These are phyloP conservation scores for Oxygymnocypris stewartii DNA, from an alignment of 2,113 vertebrate genomes.

Conservation along the genomic window DNA sequence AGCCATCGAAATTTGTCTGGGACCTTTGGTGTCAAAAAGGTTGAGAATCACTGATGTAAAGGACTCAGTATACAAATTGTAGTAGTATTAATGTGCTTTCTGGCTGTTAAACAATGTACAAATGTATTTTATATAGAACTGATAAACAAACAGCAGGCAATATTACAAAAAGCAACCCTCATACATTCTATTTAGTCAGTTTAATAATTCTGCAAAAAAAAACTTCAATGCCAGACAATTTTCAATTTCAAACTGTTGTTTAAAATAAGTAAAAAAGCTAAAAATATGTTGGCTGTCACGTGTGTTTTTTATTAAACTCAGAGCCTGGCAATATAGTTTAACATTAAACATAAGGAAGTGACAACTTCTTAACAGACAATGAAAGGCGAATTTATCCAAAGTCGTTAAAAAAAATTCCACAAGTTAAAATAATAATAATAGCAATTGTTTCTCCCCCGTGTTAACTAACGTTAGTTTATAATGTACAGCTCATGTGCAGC, in stretches of 20 bases:
- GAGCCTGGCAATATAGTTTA: background rate
- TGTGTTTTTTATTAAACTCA: background rate
- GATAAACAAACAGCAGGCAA: no score
- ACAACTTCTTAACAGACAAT: background rate
- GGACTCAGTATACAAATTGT: no score
- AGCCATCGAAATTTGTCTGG: no score
- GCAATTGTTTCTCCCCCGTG: background rate
- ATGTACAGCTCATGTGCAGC: background rate
- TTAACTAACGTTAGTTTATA: background rate
- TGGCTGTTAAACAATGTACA: no score
- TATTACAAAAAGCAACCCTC: no score
- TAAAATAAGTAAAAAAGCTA: background rate
- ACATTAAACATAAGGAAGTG: background rate
- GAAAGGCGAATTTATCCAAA: background rate
- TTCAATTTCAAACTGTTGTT: background rate
- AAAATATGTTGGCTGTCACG: background rate
- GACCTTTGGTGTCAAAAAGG: no score
- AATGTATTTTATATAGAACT: no score
- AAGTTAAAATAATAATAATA: background rate
- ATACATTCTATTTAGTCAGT: no score
- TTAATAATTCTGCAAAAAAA: no score
- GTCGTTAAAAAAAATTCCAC: background rate
- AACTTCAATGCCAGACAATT: background rate
- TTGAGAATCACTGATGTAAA: no score
- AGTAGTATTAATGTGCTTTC: no score